Evolutionary conservation across 2,888 invertebrate genomes (phyloP).

Genomic region (Heliconius aoede): DNA sequence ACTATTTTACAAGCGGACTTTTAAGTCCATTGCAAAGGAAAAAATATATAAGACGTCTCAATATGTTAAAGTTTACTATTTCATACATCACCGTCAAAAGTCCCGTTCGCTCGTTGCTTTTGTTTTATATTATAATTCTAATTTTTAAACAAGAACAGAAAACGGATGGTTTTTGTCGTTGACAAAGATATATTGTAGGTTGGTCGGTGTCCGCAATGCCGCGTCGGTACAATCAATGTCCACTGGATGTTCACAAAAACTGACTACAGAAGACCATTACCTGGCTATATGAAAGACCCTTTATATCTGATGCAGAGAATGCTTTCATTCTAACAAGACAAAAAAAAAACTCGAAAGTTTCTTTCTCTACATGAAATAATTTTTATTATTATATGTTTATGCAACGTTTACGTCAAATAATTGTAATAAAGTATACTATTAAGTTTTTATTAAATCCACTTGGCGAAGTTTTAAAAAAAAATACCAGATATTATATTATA

Average conservation of each 20-base stretch:
- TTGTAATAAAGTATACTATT: too few species aligned
- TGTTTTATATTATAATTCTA: constrained; percentile 72
- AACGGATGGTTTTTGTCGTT: constrained; percentile 64
- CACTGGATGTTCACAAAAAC: constrained; percentile 64
- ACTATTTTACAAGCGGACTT: not conserved
- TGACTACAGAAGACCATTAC: constrained; percentile 68
- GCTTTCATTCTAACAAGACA: constrained; percentile 56
- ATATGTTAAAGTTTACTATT: not conserved
- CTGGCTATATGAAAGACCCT: constrained; percentile 67
- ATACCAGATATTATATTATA: not conserved
- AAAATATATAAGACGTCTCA: not conserved
- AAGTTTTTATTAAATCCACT: not conserved
- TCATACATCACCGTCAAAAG: constrained; percentile 41
- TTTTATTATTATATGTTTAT: not conserved
- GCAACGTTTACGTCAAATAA: not conserved
- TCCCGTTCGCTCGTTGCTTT: constrained; percentile 58
- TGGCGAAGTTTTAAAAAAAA: not conserved
- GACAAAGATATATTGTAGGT: constrained; percentile 76
- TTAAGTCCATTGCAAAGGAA: not conserved
- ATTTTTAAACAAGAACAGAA: constrained; percentile 78
- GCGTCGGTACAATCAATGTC: constrained; percentile 66
- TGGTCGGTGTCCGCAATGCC: constrained; percentile 54
- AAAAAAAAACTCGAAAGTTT: constrained; percentile 9
- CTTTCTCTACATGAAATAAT: too few species aligned
- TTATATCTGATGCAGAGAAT: constrained; percentile 68